Percentiles rank a stretch among this genome's conserved stretches.
Evolutionary conservation across 2,888 invertebrate genomes (phyloP).

Genomic region (Drosophila acutilabella): DNA sequence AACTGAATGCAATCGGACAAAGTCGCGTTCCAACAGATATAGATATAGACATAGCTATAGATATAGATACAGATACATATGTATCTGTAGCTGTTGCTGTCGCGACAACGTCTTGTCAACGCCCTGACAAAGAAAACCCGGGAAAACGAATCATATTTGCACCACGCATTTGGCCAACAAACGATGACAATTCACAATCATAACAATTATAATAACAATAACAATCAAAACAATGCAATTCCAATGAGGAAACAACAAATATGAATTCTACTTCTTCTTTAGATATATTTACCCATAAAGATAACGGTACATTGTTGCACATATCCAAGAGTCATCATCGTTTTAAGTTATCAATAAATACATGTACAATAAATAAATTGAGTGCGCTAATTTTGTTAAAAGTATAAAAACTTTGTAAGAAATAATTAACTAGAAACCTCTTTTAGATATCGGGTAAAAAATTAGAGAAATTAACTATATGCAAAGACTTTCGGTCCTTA

Average conservation of each 20-base stretch:
- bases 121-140: conserved; percentile 61
- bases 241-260: conserved; percentile 46
- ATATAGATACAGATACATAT: conserved; percentile 10
- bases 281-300: conserved; percentile 46
- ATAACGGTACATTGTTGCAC: conserved; percentile 37
- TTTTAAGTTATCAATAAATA: conserved; percentile 13
- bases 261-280: background rate
- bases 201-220: conserved; percentile 21
- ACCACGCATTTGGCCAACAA: conserved; percentile 53
- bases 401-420: background rate
- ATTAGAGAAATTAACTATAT: background rate
- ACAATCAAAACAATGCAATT: conserved; percentile 31
- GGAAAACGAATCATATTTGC: conserved; percentile 23
- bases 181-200: conserved; percentile 41
- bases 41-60: conserved; percentile 17
- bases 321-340: conserved; percentile 29
- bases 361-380: conserved; percentile 8
- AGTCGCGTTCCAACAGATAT: conserved; percentile 37
- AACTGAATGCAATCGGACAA: conserved; percentile 48
- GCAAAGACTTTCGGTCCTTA: background rate
- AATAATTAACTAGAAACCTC: too few species aligned
- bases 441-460: too few species aligned
- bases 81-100: conserved; percentile 13
- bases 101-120: conserved; percentile 51
- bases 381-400: conserved; percentile 20